phyloP scores from a whole-genome alignment of 2,113 vertebrate genomes.

The Myotis yumanensis region DNA sequence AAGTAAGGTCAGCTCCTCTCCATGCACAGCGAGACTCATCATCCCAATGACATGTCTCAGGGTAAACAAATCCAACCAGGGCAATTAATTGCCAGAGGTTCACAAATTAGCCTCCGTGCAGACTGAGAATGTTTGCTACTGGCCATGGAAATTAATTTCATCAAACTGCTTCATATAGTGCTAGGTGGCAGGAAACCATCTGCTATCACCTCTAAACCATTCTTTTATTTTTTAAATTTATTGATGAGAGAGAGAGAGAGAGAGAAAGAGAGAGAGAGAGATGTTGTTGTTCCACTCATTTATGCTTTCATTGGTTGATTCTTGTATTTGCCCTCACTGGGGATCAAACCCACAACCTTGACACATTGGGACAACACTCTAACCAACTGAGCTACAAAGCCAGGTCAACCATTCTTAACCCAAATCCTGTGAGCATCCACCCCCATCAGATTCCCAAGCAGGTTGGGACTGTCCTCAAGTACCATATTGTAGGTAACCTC shows the following conservation, averaged over 20 bases:
- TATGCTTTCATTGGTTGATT: background rate
- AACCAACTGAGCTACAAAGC: background rate
- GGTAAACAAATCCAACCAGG: slow-evolving; percentile 24
- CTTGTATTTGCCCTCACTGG: background rate
- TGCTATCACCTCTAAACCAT: background rate
- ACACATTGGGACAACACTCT: background rate
- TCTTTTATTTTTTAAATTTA: background rate
- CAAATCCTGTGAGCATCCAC: background rate
- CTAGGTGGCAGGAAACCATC: background rate
- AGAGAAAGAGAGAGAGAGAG: background rate
- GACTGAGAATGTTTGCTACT: background rate
- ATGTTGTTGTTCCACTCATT: background rate
- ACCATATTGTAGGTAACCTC: background rate
- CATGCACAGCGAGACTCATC: background rate
- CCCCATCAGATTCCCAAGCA: background rate
- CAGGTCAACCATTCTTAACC: background rate
- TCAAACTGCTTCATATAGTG: background rate
- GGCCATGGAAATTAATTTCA: slow-evolving; percentile 27
- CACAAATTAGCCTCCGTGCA: slow-evolving; percentile 27
- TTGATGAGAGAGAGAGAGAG: no score
- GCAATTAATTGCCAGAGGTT: background rate
- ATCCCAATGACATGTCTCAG: background rate
- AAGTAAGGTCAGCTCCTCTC: slow-evolving; percentile 8
- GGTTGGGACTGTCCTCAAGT: background rate
- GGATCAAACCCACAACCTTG: background rate